Evolutionary conservation across 1,140 invertebrate species (phyloP).

Genomic region (Diprion similis): DNA sequence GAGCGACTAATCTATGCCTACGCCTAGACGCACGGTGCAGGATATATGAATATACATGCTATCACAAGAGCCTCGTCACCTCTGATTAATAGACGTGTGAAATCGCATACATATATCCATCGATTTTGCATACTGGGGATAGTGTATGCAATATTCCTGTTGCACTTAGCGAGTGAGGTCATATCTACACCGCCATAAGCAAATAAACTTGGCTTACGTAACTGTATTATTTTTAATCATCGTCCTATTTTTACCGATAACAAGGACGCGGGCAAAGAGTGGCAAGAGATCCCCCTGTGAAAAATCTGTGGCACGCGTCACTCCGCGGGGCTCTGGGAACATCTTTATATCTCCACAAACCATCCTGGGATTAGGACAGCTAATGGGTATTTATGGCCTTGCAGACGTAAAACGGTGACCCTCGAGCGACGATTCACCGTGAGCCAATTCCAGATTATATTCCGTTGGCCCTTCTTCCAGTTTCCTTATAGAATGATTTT

Average conservation of each 20-base stretch:
- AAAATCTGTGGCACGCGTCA: slow-evolving; percentile 47
- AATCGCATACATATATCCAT: neutral
- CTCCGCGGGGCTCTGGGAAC: slow-evolving; percentile 34
- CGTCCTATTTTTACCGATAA: neutral
- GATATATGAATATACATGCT: neutral
- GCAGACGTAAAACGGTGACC: slow-evolving; percentile 18
- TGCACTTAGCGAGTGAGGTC: neutral
- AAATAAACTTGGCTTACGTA: neutral
- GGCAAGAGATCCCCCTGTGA: slow-evolving; percentile 6
- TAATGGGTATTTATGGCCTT: slow-evolving; percentile 46
- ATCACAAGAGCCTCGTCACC: neutral
- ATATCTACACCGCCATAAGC: neutral
- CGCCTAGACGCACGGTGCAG: neutral
- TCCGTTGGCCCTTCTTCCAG: too few species aligned
- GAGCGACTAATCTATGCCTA: neutral
- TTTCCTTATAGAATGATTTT: too few species aligned
- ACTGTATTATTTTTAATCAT: neutral
- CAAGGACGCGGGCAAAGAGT: slow-evolving; percentile 28
- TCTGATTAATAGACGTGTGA: slow-evolving; percentile 2
- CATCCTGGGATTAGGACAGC: slow-evolving; percentile 48
- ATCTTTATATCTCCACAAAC: slow-evolving; percentile 46
- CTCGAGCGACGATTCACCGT: neutral
- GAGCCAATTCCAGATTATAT: too few species aligned
- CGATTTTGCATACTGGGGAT: neutral
- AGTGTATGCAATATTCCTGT: too few species aligned